Conservation (phyloP, 2,113 vertebrate species). For the Acinonyx jubatus region DNA sequence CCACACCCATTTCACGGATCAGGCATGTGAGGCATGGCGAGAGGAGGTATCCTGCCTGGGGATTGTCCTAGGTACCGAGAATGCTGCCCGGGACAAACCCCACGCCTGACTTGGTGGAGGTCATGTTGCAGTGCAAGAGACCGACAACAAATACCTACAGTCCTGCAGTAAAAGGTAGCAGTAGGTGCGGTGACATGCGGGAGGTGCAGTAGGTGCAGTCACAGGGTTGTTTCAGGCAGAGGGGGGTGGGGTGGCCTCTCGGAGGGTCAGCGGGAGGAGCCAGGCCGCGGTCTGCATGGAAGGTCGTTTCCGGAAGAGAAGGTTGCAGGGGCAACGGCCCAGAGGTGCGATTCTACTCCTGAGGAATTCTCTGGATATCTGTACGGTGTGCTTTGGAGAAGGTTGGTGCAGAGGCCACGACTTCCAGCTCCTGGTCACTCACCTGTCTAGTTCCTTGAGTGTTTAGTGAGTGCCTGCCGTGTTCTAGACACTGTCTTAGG, state of each 20-base stretch:
- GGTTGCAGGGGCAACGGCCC: accelerated
- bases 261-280: not conserved
- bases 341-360: accelerated
- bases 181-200: accelerated
- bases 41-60: not conserved
- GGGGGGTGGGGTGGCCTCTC: not conserved
- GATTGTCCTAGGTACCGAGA: not conserved
- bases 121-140: not conserved
- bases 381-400: accelerated
- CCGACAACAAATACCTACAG: accelerated
- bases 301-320: not conserved
- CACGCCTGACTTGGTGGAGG: not conserved
- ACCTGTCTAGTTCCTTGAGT: not conserved
- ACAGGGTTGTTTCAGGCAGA: not conserved
- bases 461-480: not conserved
- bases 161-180: accelerated
- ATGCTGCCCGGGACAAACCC: not conserved
- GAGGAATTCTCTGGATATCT: not conserved
- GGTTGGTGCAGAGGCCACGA: accelerated
- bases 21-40: accelerated
- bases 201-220: too few relatives aligned
- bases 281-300: accelerated
- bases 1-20: not conserved
- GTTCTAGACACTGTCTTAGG: not conserved
- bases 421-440: too few relatives aligned